Base-by-base conservation (phyloP, 2,888 invertebrate species). In the Tetragonula carbonaria region DNA sequence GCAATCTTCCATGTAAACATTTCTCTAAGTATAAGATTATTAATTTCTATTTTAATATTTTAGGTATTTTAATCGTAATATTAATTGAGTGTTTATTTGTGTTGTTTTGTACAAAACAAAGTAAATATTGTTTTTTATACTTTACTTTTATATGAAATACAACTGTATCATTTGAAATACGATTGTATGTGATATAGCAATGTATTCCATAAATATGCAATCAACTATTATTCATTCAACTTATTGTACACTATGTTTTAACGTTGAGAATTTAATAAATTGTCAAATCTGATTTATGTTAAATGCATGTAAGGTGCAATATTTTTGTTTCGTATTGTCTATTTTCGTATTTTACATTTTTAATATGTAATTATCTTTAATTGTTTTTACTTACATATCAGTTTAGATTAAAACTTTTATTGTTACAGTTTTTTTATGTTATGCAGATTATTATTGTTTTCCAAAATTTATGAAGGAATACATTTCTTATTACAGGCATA, bases 401-500 rank as follows among this genome's bases (percentile, higher is more conserved):
- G n/a, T 63, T 77, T 74, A 2, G 4, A 4, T 18, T 59, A 33
- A 57, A 33, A 5, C 16, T 57, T 23, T 68, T 23, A 82, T 28
- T 71, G 59, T 62, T 51, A 53, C 45, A 5, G 18, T 18, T 70
- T 16, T 55, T 0, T 28, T 68, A 53, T 16, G 16, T 33, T 2
- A n/a, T n/a, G 16, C 18, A 71, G 13, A 78, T 68, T 74, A 59
- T 82, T 33, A 16, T 45, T 16, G n/a, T 62, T 68, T 73, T 28
- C 8, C 23, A 4, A 23, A n/a, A 18, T 74, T 74, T 65, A 85
- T 14, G 68, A 50, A 79, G 72, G 63, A 76, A 74, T 33, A 45
- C 78, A 82, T 84, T 75, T 88, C 62, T 88, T 82, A 76, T 89
- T 89, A 50, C 84, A 90, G 89, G 82, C 67, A 80, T 72, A 78